Conservation (phyloP, 2,888 invertebrate species). For the Lithophane leautieri region DNA sequence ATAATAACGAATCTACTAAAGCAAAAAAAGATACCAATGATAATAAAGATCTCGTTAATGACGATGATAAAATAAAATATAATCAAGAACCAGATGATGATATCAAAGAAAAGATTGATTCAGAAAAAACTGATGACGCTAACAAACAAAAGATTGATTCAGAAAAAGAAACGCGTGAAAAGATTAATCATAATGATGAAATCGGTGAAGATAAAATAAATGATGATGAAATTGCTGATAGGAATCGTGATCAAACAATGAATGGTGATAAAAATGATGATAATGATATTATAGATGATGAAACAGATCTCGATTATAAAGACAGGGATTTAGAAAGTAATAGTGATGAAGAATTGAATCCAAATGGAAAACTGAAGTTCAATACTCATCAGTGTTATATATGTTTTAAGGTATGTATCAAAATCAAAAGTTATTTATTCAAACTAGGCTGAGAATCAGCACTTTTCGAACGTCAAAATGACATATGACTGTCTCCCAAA, state of each 20-base stretch:
- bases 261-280: neutral
- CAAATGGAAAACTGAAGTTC: slow-evolving; percentile 70
- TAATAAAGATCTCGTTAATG: slow-evolving; percentile 4
- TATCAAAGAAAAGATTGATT: slow-evolving; percentile 6
- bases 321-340: slow-evolving; percentile 27
- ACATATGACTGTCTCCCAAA: too few relatives aligned
- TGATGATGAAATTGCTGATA: neutral
- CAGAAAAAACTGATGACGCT: too few relatives aligned
- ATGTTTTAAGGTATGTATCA: slow-evolving; percentile 79
- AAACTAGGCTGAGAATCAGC: too few relatives aligned
- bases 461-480: too few relatives aligned
- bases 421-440: too few relatives aligned
- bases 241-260: neutral
- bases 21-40: neutral
- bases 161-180: slow-evolving; percentile 11
- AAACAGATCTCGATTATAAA: slow-evolving; percentile 31
- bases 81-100: slow-evolving; percentile 10
- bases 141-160: slow-evolving; percentile 1
- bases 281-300: slow-evolving; percentile 28
- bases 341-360: slow-evolving; percentile 26
- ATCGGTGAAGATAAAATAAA: slow-evolving; percentile 5
- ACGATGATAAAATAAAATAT: slow-evolving; percentile 17
- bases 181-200: neutral
- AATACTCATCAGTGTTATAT: slow-evolving; percentile 83
- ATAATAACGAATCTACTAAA: neutral